These are phyloP conservation scores for Melanostoma mellinum DNA, from an alignment of 2,888 invertebrate species.

Conservation along the genomic window DNA sequence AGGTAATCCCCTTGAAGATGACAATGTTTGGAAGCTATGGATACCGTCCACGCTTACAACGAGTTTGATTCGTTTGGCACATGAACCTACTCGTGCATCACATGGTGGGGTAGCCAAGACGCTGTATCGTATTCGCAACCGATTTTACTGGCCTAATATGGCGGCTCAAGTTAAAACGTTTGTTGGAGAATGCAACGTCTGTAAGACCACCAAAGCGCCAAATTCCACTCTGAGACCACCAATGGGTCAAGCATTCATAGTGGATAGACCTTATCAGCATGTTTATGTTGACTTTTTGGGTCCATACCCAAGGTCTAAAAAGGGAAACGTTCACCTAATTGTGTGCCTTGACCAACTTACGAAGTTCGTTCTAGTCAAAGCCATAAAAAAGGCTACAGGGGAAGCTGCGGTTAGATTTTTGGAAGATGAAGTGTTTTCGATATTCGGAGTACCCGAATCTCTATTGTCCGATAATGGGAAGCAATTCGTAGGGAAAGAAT, in stretches of 20 bases:
- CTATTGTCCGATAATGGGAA: background rate
- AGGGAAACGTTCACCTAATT: background rate
- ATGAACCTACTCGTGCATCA: too few species aligned
- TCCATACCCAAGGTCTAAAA: background rate
- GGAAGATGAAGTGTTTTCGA: background rate
- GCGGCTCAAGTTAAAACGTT: background rate
- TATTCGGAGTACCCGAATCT: constrained; percentile 20
- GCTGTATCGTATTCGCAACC: too few species aligned
- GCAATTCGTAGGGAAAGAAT: background rate
- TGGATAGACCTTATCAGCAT: constrained; percentile 2
- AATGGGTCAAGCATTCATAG: too few species aligned
- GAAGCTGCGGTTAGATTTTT: background rate
- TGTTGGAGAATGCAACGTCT: background rate
- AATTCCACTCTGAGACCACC: background rate
- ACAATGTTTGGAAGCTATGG: too few species aligned
- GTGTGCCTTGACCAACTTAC: constrained; percentile 7
- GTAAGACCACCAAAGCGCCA: constrained; percentile 1
- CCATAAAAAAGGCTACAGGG: background rate
- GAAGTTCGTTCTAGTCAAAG: background rate
- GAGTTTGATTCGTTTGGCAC: too few species aligned
- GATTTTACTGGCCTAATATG: too few species aligned
- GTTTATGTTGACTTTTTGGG: background rate
- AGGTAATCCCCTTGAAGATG: too few species aligned
- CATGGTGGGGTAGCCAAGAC: too few species aligned
- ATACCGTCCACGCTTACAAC: too few species aligned